Conservation (phyloP, 2,888 invertebrate genomes). For the Trileptium ribeirensis region DNA sequence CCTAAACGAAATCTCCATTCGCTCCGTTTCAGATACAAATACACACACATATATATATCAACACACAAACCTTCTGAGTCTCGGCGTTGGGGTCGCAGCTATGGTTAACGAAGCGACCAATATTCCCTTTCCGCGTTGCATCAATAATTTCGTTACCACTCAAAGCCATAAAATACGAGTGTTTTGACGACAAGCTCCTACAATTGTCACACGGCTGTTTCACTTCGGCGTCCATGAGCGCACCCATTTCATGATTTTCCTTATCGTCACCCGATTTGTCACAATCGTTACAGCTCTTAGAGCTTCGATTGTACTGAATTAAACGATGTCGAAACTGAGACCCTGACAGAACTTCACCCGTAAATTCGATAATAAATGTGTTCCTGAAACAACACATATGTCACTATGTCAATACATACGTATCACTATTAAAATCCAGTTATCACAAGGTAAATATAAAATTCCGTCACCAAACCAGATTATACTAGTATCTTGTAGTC, state of each 20-base stretch:
- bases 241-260: not conserved
- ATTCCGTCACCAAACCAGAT: too few species aligned
- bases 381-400: conserved; percentile 64
- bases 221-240: too few species aligned
- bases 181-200: conserved; percentile 55
- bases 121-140: conserved; percentile 88
- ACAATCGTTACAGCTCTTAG: not conserved
- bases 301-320: conserved; percentile 52
- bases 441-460: too few species aligned
- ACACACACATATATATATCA: too few species aligned
- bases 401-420: too few species aligned
- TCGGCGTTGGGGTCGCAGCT: conserved; percentile 97
- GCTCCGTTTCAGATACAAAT: too few species aligned
- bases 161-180: conserved; percentile 95
- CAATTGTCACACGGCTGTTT: conserved; percentile 62
- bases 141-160: conserved; percentile 89
- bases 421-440: too few species aligned
- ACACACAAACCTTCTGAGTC: conserved; percentile 70
- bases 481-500: too few species aligned
- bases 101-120: conserved; percentile 95
- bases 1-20: too few species aligned
- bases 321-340: conserved; percentile 83
- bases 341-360: conserved; percentile 89
- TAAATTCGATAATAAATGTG: conserved; percentile 93
- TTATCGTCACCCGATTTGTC: not conserved